Base-by-base conservation (phyloP, 92 coral and sea anemone species). In the Umimayanthus chanpuru region DNA sequence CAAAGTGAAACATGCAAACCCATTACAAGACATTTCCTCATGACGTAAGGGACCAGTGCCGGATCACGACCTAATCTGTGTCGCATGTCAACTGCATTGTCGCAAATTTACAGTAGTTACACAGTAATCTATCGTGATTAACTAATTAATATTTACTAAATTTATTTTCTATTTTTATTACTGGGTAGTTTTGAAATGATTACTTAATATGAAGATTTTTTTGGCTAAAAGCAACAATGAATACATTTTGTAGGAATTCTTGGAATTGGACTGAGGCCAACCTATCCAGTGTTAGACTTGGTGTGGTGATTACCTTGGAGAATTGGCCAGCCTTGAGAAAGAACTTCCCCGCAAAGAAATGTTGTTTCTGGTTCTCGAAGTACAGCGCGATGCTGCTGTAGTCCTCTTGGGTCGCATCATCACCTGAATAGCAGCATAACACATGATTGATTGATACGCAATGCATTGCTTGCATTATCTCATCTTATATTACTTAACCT, bases 281-380 rank as follows among this genome's bases (percentile, higher is more conserved):
- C 26, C 66, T 39, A 11, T 15, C 64, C 47, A 47, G 0, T 73
- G 30, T 16, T 58, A 29, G n/a, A 4, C 77, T 10, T 18, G n/a
- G 74, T 50, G 25, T 18, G 30, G 2, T 5, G 21, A 41, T 61
- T 78, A 95, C 99, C 95, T 95, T 97, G 58, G 86, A 90, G 75
- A 94, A 92, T 80, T 97, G 99, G 5, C 91, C 87, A 20, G 96
- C 90, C 82, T 94, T 97, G 30, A 94, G 91, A 87, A 94, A 97
- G 89, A 97, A 97, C 91, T 95, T 97, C 53, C 99, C 99, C 25
- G 99, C 98, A 79, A 95, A 85, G 85, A 97, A 95, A 91, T 97
- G 88, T 47, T 95, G 96, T 73, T 97, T 97, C 85, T 97, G 96
- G 80, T 97, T 96, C 80, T 97, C 99, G 88, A 97, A 97, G 89